These are phyloP conservation scores for Saccostrea glomerata DNA, from an alignment of 1,140 invertebrate genomes.

Conservation along the genomic window DNA sequence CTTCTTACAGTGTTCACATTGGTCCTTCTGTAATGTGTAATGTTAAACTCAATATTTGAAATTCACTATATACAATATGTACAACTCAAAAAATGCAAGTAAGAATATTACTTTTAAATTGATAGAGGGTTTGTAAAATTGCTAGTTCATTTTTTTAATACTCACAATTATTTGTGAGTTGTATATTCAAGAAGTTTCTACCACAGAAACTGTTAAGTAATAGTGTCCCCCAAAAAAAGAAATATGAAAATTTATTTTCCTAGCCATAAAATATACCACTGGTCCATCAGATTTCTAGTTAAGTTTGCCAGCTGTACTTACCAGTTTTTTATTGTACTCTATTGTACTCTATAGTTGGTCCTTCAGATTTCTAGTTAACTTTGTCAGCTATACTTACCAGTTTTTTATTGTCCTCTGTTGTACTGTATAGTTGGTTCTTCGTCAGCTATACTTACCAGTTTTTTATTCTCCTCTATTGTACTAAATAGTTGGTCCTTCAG, in stretches of 20 bases:
- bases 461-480: constrained; percentile 70
- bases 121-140: no score
- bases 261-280: not conserved
- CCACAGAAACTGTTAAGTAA: no score
- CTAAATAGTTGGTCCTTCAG: constrained; percentile 71
- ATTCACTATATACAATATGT: no score
- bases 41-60: no score
- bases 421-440: not conserved
- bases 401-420: not conserved
- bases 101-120: no score
- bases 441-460: constrained; percentile 63
- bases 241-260: not conserved
- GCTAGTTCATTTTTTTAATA: no score
- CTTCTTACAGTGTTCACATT: constrained; percentile 68
- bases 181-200: no score
- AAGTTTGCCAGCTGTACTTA: constrained; percentile 46
- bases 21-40: constrained; percentile 66
- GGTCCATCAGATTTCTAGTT: not conserved
- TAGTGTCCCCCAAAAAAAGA: no score
- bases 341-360: constrained; percentile 69
- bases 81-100: no score
- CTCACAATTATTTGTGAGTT: no score
- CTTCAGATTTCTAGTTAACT: constrained; percentile 69
- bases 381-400: constrained; percentile 61
- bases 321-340: constrained; percentile 73